Evolutionary conservation across 2,113 vertebrate genomes (phyloP).

Genomic region (Ptyas mucosa): DNA sequence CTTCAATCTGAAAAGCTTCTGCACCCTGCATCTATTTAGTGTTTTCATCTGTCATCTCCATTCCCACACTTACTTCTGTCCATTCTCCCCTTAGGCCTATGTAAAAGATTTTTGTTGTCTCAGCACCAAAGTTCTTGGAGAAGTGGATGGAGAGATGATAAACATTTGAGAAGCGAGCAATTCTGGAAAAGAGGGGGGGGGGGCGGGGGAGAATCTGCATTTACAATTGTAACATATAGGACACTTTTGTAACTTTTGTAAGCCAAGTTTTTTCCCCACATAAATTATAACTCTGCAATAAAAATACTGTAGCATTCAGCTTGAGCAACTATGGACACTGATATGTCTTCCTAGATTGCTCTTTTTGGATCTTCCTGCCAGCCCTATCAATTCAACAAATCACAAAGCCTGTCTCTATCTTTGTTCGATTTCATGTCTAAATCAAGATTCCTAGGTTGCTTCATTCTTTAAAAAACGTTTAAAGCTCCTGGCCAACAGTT

Average conservation of each 20-base stretch:
- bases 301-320: not conserved
- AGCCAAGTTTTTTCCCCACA: not conserved
- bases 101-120: slow-evolving; percentile 88
- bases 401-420: not conserved
- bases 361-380: not conserved
- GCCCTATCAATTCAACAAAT: not conserved
- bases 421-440: not conserved
- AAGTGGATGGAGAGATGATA: slow-evolving; percentile 93
- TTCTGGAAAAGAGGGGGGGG: slow-evolving; percentile 67
- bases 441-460: not conserved
- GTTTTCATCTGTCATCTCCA: not conserved
- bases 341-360: not conserved
- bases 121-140: slow-evolving; percentile 90
- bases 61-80: slow-evolving; percentile 77
- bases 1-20: not conserved
- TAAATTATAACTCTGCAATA: not conserved
- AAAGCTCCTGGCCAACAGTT: not conserved
- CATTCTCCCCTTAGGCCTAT: slow-evolving; percentile 93
- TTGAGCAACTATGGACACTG: not conserved
- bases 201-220: not conserved
- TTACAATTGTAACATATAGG: not conserved
- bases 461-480: not conserved
- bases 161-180: slow-evolving; percentile 90
- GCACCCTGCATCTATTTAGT: not conserved
- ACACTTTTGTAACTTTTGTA: not conserved